These are phyloP conservation scores for Protobothrops flavoviridis DNA, from an alignment of 2,113 vertebrate genomes.

Conservation along the genomic window DNA sequence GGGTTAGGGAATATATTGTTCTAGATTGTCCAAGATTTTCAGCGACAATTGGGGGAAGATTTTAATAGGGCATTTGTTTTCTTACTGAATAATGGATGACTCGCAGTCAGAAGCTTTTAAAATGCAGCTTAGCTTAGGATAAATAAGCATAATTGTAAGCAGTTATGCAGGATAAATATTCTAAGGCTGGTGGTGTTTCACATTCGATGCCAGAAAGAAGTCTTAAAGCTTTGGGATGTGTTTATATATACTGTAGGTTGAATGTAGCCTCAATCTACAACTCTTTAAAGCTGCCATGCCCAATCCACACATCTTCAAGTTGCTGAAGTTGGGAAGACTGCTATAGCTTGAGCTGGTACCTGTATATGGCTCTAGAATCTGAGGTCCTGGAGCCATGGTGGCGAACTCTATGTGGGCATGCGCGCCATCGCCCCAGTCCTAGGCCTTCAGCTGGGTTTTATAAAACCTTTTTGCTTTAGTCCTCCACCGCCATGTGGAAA, in stretches of 20 bases:
- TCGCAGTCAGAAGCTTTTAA: neutral
- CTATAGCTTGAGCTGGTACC: neutral
- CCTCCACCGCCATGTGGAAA: too few relatives aligned
- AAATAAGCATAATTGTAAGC: neutral
- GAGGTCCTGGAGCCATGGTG: too few relatives aligned
- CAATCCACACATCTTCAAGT: neutral
- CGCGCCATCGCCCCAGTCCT: too few relatives aligned
- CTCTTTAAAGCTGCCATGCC: neutral
- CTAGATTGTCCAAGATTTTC: slow-evolving; percentile 27
- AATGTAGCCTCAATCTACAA: neutral
- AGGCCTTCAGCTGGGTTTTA: too few relatives aligned
- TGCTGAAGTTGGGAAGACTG: neutral
- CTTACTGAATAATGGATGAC: slow-evolving; percentile 26
- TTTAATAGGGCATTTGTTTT: slow-evolving; percentile 33
- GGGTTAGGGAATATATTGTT: slow-evolving; percentile 36
- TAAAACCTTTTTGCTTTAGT: too few relatives aligned
- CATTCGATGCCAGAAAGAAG: neutral
- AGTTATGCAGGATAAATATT: neutral
- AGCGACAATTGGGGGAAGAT: neutral
- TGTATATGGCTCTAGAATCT: too few relatives aligned
- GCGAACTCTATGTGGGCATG: too few relatives aligned
- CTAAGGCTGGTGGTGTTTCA: neutral
- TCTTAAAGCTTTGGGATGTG: neutral
- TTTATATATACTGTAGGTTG: too few relatives aligned
- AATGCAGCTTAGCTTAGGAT: slow-evolving; percentile 9